A percentile compares a stretch with the other conserved stretches of the same genome.
These are phyloP conservation scores for Notamacropus eugenii DNA, from an alignment of 2,797 vertebrate genomes.

Conservation along the genomic window DNA sequence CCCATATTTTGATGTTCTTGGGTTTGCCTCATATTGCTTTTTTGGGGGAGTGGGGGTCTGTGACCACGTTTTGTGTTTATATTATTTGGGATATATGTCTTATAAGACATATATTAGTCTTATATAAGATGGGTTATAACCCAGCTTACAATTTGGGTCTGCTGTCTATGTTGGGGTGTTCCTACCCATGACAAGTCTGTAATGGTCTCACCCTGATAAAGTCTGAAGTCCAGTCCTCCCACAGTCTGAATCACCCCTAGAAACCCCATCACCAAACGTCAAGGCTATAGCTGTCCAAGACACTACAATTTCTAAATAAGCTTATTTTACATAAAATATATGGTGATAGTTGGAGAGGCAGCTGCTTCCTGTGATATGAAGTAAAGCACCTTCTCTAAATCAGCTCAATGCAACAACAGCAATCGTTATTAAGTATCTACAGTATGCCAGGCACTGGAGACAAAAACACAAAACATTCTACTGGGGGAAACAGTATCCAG, in stretches of 20 bases:
- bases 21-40: background rate
- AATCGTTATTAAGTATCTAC: background rate
- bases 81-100: background rate
- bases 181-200: background rate
- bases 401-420: background rate
- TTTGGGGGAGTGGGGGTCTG: background rate
- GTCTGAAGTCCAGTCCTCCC: background rate
- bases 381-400: background rate
- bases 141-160: background rate
- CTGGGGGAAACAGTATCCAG: background rate
- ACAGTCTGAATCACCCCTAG: background rate
- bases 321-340: background rate
- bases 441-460: background rate
- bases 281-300: background rate
- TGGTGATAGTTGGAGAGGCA: background rate
- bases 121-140: background rate
- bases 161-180: background rate
- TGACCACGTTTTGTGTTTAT: background rate
- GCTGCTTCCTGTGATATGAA: background rate
- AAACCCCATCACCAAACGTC: background rate
- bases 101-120: background rate
- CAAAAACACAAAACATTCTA: background rate
- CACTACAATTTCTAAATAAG: background rate
- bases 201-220: background rate
- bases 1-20: background rate